Evolutionary conservation across 2,797 vertebrate genomes (phyloP), one percentile per base, ranked within the genome.

Genomic region (Artibeus jamaicensis): DNA sequence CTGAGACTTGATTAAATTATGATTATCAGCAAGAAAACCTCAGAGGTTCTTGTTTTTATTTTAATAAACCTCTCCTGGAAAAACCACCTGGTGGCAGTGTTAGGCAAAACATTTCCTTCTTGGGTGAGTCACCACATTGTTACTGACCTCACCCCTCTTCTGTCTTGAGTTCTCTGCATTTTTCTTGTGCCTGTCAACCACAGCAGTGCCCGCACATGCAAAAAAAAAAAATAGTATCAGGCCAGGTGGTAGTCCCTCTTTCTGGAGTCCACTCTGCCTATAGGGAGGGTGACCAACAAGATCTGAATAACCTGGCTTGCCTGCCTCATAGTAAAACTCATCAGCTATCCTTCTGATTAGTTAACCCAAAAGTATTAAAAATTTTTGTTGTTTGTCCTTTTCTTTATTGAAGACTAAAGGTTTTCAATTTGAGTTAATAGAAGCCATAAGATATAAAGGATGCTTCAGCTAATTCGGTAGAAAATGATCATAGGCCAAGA

Each of bases 81-180:
- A 37, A 95, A 70, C 92, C 87, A 81, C 86, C 71, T 70, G 93
- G 85, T 78, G 96, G 89, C 94, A 91, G 81, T 86, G 84, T 89
- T 37, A 59, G 78, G 83, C 42, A 26, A 71, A 3, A 2, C 24
- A 24, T 55, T 70, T n/a, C 15, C 34, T 86, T 53, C 55, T 34
- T 6, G 1, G 37, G 3, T 1, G 59, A 12, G 16, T 32, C 50
- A 86, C 29, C 21, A 9, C 0, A 0, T 26, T 18, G 3, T 6
- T 21, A 29, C 12, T 32, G 73, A 90, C 34, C 70, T 59, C 42
- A 32, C 46, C 14, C n/a, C 21, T 42, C 44, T 42, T 84, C 9
- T 9, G 2, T 24, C 44, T 85, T 59, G 39, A 48, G 34, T 50
- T 50, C 32, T 83, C 12, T 86, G 29, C 19, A 4, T 46, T 81